These are phyloP conservation scores for Pterocles burchelli DNA, from an alignment of 2,113 vertebrate species.

Conservation along the genomic window DNA sequence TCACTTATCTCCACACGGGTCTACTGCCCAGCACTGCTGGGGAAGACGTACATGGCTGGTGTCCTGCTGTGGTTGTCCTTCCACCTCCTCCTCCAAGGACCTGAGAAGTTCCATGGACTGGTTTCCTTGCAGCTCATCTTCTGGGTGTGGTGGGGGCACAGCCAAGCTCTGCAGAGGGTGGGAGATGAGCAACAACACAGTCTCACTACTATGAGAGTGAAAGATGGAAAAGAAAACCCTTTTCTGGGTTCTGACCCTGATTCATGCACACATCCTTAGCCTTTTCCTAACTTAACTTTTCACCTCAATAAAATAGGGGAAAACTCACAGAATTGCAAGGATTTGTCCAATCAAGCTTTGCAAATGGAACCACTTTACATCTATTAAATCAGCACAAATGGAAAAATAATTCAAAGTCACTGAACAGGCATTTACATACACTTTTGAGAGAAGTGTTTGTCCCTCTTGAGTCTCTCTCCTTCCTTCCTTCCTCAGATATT, in stretches of 20 bases:
- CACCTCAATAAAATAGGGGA: background rate
- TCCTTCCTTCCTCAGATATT: background rate
- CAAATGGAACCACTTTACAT: background rate
- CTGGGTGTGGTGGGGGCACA: background rate
- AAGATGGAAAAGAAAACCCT: background rate
- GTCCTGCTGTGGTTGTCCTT: background rate
- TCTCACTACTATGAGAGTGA: no score
- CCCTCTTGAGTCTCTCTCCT: background rate
- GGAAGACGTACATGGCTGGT: background rate
- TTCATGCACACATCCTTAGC: background rate
- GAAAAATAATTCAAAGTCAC: background rate
- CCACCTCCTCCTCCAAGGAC: background rate
- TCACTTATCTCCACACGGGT: background rate
- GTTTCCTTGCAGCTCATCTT: background rate
- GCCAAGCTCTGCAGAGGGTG: background rate
- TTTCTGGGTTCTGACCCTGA: background rate
- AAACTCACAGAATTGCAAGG: background rate
- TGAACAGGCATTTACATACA: background rate
- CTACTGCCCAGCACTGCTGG: background rate
- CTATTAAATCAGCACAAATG: background rate
- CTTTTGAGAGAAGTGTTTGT: background rate
- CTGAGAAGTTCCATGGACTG: background rate
- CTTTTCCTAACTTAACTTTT: background rate
- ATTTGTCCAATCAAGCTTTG: background rate
- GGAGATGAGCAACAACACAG: background rate